phyloP scores from a whole-genome alignment of 2,113 vertebrate genomes.

The Carassius gibelio region DNA sequence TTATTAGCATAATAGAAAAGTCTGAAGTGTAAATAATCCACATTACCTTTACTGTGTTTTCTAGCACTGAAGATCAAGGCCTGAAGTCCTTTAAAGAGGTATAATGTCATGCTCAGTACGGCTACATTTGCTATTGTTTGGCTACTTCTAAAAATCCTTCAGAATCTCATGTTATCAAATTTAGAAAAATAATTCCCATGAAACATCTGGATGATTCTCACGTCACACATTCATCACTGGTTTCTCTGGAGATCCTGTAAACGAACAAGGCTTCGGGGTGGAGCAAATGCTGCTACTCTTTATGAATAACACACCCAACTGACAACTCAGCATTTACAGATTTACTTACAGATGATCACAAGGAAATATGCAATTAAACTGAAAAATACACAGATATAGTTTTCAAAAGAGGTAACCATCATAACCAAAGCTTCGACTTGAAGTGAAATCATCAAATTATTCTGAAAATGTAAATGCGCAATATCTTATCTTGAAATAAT shows the following conservation, averaged over 20 bases:
- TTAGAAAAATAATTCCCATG: background rate
- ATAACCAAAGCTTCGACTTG: too few species aligned
- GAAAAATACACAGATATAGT: background rate
- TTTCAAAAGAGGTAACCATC: background rate
- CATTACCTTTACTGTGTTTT: background rate
- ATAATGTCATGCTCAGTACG: background rate
- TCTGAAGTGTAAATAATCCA: background rate
- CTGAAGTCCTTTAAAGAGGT: background rate
- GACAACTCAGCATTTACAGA: background rate
- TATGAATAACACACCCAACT: background rate
- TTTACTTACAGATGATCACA: background rate
- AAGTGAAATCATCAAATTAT: too few species aligned
- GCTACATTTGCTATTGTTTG: background rate
- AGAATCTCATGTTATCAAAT: background rate
- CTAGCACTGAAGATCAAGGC: too few species aligned
- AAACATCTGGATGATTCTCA: background rate
- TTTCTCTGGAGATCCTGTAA: background rate
- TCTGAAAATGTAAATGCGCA: too few species aligned
- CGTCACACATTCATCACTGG: background rate
- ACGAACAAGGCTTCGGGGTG: background rate
- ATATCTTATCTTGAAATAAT: too few species aligned
- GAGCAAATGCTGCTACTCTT: background rate
- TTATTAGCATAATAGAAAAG: background rate
- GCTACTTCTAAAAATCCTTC: background rate
- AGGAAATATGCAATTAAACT: background rate